A percentile compares a stretch with the other conserved stretches of the same genome.
phyloP scores from a whole-genome alignment of 1,140 invertebrate species.

The Cydia amplana region DNA sequence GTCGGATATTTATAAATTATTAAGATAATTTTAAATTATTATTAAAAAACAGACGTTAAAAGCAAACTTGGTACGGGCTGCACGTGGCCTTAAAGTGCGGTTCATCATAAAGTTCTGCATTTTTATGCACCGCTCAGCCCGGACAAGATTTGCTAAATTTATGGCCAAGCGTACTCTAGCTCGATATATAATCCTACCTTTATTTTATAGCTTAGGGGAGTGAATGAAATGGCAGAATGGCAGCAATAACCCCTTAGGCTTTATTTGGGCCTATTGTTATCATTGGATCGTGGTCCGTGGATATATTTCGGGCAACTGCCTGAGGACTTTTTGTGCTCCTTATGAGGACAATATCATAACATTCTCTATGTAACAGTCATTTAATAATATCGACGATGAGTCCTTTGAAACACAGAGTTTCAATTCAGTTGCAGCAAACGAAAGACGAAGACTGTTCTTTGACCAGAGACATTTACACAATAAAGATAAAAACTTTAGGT shows the following conservation, averaged over 20 bases:
- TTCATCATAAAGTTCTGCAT: neutral
- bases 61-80: neutral
- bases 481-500: no score
- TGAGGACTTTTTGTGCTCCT: no score
- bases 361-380: no score
- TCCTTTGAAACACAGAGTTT: no score
- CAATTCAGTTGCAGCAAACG: no score
- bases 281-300: no score
- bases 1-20: neutral
- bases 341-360: no score
- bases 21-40: neutral
- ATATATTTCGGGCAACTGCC: no score
- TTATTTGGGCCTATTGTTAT: neutral
- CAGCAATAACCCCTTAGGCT: neutral
- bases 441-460: no score
- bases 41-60: neutral
- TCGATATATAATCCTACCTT: neutral
- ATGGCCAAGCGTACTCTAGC: neutral
- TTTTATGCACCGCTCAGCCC: constrained; percentile 2
- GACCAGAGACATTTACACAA: no score
- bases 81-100: neutral
- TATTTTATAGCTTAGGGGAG: neutral
- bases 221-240: neutral
- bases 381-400: no score
- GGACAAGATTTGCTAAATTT: neutral